Conservation (phyloP, 2,113 vertebrate genomes). For the Pithys albifrons region DNA sequence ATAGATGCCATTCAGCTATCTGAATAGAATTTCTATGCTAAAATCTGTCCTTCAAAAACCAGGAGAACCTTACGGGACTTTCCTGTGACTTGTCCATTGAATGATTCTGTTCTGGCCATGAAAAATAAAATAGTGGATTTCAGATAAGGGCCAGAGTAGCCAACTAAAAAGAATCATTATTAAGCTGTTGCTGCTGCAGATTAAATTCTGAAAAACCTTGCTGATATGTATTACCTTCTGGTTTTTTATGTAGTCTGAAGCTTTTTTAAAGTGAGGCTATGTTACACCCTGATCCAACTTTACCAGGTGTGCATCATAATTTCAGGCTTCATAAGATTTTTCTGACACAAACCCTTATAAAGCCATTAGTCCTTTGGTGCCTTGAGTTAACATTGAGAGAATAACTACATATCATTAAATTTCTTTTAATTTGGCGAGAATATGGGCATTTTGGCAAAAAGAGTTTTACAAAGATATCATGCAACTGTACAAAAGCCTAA, state of each 20-base stretch:
- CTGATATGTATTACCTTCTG: not conserved
- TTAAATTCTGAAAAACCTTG: not conserved
- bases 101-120: not conserved
- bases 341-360: too few species aligned
- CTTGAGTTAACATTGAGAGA: too few species aligned
- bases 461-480: too few species aligned
- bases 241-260: not conserved
- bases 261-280: not conserved
- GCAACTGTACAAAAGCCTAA: too few species aligned
- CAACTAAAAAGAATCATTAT: not conserved
- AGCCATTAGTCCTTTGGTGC: too few species aligned
- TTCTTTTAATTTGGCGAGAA: too few species aligned
- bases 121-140: not conserved
- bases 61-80: not conserved
- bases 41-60: constrained; percentile 27
- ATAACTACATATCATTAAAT: too few species aligned
- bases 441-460: too few species aligned
- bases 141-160: not conserved
- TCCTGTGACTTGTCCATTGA: not conserved
- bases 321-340: too few species aligned
- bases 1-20: not conserved
- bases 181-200: not conserved
- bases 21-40: not conserved
- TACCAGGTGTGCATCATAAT: too few species aligned
- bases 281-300: too few species aligned